Evolutionary conservation across 2,888 invertebrate species (phyloP), one percentile per base, ranked within the genome.

Genomic region (Dasypogon diadema): DNA sequence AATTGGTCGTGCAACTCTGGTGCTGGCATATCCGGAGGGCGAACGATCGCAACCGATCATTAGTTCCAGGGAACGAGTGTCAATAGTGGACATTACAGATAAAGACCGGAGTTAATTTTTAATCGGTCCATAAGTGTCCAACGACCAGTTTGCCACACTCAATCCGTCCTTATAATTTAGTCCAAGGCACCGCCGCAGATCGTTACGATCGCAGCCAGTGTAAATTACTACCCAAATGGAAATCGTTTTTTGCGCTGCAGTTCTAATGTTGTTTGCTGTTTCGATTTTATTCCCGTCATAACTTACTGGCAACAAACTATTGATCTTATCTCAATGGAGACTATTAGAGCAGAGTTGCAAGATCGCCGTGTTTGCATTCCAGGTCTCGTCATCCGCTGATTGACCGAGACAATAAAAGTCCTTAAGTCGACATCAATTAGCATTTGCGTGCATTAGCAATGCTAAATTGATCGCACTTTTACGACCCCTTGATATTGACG

Each of bases 91-190:
- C 42, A 63, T 63, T 63, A 37, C 18, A 34, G 63, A 42, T 63
- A 63, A 63, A 63, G 37, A 63, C 63, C 63, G 63, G 22, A 63
- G 63, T 63, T 63, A 63, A 63, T 63, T 63, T 63, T 63, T 63
- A 63, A 63, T 63, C 42, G 63, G 6, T 4, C 21, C 37, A 26
- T 37, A 22, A 63, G 63, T 63, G 63, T 37, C 22, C 42, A 22
- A 42, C 42, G 63, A 63, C 21, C 63, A 63, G 37, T 63, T 63
- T 34, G 22, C 42, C 63, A 63, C 37, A 63, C 37, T 63, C 63
- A 21, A 5, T 1, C 34, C 63, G 21, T 42, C 63, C 63, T 63
- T 63, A 63, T 63, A 63, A 63, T 42, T 63, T 63, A 37, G 22
- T n/a, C 48, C 16, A 3, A 30, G 37, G 21, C 12, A 16, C n/a